phyloP scores from a whole-genome alignment of 2,113 vertebrate species.

The Cariama cristata region DNA sequence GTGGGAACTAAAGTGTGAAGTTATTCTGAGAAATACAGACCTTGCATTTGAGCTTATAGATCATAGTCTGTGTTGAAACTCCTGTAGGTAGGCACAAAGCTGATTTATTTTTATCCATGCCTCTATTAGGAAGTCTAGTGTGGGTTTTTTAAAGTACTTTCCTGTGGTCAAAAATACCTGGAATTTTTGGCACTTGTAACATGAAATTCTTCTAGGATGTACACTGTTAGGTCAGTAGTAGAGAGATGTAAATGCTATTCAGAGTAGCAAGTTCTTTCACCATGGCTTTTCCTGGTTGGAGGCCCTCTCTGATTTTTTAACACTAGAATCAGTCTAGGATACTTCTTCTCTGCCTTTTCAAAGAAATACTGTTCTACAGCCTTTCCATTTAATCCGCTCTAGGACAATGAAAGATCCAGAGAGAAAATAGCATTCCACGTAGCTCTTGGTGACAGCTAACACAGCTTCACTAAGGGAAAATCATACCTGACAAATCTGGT shows the following conservation, averaged over 20 bases:
- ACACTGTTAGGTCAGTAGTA: not conserved
- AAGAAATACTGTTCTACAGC: no score
- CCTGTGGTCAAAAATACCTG: slow-evolving; percentile 9
- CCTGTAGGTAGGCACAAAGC: not conserved
- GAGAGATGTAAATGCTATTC: not conserved
- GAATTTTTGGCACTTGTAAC: not conserved
- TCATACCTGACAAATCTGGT: no score
- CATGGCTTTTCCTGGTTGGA: not conserved
- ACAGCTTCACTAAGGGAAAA: not conserved
- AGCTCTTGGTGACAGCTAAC: not conserved
- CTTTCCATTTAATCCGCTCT: not conserved
- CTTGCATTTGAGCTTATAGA: not conserved
- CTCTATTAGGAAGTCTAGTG: not conserved
- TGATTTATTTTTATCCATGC: slow-evolving; percentile 13
- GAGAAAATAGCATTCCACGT: not conserved
- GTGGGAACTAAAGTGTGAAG: not conserved
- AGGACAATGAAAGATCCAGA: not conserved
- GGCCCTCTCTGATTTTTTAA: not conserved
- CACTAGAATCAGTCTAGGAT: not conserved
- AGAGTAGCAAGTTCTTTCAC: not conserved
- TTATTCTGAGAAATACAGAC: not conserved
- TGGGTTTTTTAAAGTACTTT: not conserved
- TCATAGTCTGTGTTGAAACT: not conserved
- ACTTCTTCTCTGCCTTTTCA: not conserved
- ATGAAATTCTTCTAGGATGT: not conserved